Conservation (phyloP, 2,113 vertebrate species). For the Saguinus imperator region DNA sequence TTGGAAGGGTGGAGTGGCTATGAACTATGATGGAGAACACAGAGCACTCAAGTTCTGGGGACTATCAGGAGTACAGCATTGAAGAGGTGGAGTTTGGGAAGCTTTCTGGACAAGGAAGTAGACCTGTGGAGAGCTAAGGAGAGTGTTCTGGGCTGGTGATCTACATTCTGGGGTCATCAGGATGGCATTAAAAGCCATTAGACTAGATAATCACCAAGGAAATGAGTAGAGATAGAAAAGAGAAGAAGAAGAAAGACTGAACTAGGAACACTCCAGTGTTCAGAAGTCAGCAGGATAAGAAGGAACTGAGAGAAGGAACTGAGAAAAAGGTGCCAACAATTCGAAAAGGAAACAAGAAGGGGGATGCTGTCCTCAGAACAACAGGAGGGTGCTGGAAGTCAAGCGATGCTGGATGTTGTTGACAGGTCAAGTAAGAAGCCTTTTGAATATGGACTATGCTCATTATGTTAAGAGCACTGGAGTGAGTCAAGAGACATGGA, state of each 20-base stretch:
- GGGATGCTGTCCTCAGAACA: no score
- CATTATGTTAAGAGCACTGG: not conserved
- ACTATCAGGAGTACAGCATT: not conserved
- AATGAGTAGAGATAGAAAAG: not conserved
- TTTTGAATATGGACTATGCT: not conserved
- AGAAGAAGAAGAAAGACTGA: not conserved
- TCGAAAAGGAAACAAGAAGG: not conserved
- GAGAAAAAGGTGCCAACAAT: not conserved
- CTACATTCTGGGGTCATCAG: not conserved
- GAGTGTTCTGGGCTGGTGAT: not conserved
- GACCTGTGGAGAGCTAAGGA: not conserved
- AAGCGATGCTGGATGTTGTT: not conserved
- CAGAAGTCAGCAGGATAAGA: not conserved
- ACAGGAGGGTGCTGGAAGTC: not conserved
- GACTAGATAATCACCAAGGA: not conserved
- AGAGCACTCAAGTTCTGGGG: not conserved
- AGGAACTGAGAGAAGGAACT: not conserved
- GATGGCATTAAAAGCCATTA: not conserved
- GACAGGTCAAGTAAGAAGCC: not conserved
- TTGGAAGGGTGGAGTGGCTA: not conserved
- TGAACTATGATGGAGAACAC: not conserved
- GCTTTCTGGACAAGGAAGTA: not conserved
- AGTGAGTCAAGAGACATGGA: not conserved
- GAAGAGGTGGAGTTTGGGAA: not conserved
- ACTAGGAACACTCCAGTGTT: not conserved